Evolutionary conservation across 2,797 vertebrate genomes (phyloP), one percentile per base, ranked within the genome.

Genomic region (Mus minutoides): DNA sequence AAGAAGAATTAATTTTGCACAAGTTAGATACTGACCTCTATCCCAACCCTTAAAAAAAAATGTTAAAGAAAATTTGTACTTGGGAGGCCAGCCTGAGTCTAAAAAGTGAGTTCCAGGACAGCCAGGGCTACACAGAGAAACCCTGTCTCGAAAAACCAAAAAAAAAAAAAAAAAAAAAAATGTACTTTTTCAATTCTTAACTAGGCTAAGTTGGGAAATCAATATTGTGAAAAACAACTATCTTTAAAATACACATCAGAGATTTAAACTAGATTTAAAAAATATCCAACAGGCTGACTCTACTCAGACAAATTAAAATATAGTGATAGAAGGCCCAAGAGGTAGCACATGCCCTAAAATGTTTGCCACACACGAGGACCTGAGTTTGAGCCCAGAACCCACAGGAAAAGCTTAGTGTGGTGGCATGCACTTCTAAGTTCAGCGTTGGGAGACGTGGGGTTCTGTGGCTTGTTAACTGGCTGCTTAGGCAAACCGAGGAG

Each of bases 161-260:
- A n/a, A 17, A 49, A 69, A 80, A 56, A 34, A 12, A 34, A 37
- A 31, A 76, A 94, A 13, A 17, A 96, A 92, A 92, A 40, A 22
- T 67, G 46, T 77, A 80, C n/a, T 84, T 34, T 49, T 76, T 91
- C 87, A 69, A 90, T 79, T 85, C 40, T 92, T 92, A 96, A 88
- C 10, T 84, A 91, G 46, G 31, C 14, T 54, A 90, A 49, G 1
- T 46, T 56, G 52, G 43, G 95, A 94, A 94, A 90, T 54, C 46
- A 91, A 6, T 67, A 89, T 58, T 75, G 64, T 37, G 58, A 90
- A 96, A 91, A 9, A 90, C 2, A 52, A 17, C 31, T 85, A 73
- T 54, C 24, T 49, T 86, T 94, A 95, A 94, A 88, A 85, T 21
- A 69, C 34, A 79, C 29, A 75, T n/a, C 12, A 90, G 71, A 89